Evolutionary conservation across 1,140 invertebrate genomes (phyloP), one percentile per base, ranked within the genome.

Genomic region (Pantala flavescens): DNA sequence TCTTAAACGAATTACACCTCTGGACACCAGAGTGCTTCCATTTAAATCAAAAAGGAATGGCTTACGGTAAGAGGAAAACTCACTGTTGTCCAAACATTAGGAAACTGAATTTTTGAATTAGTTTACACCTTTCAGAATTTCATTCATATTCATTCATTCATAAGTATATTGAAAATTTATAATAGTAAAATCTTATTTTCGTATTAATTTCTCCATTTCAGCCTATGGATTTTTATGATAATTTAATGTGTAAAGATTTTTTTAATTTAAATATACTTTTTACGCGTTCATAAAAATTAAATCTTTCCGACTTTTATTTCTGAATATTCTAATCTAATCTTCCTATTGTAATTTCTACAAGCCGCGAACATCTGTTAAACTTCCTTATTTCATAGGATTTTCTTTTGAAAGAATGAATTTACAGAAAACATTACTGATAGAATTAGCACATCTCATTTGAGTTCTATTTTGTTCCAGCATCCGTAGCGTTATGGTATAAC

Each of bases 401-500:
- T 63, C 49, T 1, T 14, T 63, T 7, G 5, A 63, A 63, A 3
- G 3, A 63, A 63, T 7, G 12, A 63, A 3, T 5, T 19, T 3
- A 3, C 3, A 3, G 12, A 63, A 19, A 63, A 3, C n/a, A 7
- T 7, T 14, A 63, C n/a, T 5, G 5, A 63, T 19, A 14, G 3
- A 19, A 16, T 63, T 3, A 63, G n/a, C 49, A 16, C 5, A 7
- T 21, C 14, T 63, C 5, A 63, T 63, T 19, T 12, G 12, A 7
- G 2, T 63, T 14, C 3, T 14, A 16, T 7, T 63, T 12, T 63
- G 3, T 63, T 63, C 12, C 49, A 63, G 49, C 49, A 1, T 63
- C 49, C 49, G 12, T 63, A 63, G 83, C 90, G 71, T 81, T 90
- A 5, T 63, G 49, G 49, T 7, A 63, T 14, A 63, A 63, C n/a